These are phyloP conservation scores for Willowsia nigromaculata DNA, from an alignment of 2,888 invertebrate species.

Conservation along the genomic window DNA sequence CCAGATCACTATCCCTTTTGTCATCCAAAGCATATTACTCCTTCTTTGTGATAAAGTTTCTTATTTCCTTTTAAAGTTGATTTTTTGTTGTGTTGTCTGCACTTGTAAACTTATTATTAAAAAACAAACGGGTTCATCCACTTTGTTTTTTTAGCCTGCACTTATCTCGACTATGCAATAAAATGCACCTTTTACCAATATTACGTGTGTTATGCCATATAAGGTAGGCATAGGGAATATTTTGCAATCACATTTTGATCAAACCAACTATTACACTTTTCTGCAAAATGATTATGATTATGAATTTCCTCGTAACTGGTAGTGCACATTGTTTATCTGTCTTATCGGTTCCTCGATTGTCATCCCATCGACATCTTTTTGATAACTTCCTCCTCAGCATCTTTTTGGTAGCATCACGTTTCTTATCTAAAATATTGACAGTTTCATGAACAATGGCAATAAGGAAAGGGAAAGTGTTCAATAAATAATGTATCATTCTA, in stretches of 20 bases:
- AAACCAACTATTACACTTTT: too few relatives aligned
- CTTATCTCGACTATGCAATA: background rate
- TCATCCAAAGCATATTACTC: too few relatives aligned
- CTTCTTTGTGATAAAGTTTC: background rate
- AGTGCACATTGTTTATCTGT: background rate
- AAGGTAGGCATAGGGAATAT: too few relatives aligned
- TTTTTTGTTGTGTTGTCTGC: background rate
- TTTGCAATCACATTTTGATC: too few relatives aligned
- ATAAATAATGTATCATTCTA: constrained; percentile 8
- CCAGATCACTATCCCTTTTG: background rate
- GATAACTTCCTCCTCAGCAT: background rate
- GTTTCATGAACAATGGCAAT: too few relatives aligned
- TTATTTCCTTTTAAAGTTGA: background rate
- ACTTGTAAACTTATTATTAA: background rate
- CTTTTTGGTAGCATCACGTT: background rate
- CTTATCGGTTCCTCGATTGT: background rate
- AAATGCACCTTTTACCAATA: too few relatives aligned
- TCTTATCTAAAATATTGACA: constrained; percentile 20
- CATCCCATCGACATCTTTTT: too few relatives aligned
- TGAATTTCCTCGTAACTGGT: background rate
- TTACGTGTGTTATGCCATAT: background rate
- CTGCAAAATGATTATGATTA: too few relatives aligned
- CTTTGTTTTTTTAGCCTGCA: constrained; percentile 14
- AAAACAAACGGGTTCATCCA: constrained; percentile 56
- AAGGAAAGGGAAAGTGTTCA: constrained; percentile 48